Base-by-base conservation (phyloP, 2,888 invertebrate species). In the Cheilosia pagana region DNA sequence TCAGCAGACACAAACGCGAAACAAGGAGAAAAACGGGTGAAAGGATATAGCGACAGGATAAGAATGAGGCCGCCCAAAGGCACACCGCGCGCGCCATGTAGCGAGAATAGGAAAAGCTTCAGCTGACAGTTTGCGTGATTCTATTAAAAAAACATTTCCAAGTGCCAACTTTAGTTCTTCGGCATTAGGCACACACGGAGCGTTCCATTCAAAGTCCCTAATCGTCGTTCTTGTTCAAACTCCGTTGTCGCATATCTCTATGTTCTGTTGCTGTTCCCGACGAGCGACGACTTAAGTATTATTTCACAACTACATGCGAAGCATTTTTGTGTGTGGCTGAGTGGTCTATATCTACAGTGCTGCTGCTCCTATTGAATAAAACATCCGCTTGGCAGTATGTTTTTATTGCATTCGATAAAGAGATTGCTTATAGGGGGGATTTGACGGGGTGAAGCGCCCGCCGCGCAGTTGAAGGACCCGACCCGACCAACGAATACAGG, bases 361-460 rank as follows among this genome's bases (percentile, higher is more conserved):
- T 63, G 48, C 35, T 76, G 72, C 35, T 67, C 59, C 74, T 74
- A 65, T 79, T 83, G 83, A 83, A 79, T 83, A 83, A 83, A 83
- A 83, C 83, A 83, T 83, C 57, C 74, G 74, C 74, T 75, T 70
- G 83, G 60, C 78, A 79, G 83, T 79, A 74, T 79, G 79, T 83
- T 83, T 83, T 83, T 83, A 83, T 83, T 78, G 82, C 72, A 68
- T 74, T 67, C 82, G 62, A 83, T 78, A 83, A 83, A 83, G 71
- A 53, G 72, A 82, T 77, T 82, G 71, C 82, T 72, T 31, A 41
- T 31, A 41, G 28, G 55, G 78, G 52, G 43, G 43, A 43, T 50
- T 50, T 41, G 25, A 25, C 5, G 14, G 23, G 35, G 28, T 16
- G 28, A 28, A 6, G 28, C 28, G 28, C 0, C 8, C 8, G 28